These are phyloP conservation scores for Notocelia uddmanniana DNA, from an alignment of 2,888 invertebrate genomes.

Conservation along the genomic window DNA sequence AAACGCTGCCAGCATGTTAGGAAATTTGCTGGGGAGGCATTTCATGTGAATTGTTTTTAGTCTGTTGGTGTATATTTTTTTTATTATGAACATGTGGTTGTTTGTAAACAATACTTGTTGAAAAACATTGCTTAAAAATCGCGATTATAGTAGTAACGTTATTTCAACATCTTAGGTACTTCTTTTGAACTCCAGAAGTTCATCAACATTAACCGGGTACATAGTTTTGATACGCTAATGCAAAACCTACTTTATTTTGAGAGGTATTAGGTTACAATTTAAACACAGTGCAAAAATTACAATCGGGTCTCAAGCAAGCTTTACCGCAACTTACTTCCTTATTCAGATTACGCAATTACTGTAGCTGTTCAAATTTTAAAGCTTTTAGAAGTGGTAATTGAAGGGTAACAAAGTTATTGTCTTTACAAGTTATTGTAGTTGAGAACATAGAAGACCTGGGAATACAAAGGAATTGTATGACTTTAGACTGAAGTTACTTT, in stretches of 20 bases:
- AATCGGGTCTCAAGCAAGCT: neutral
- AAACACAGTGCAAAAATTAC: neutral
- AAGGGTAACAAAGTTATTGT: conserved; percentile 20
- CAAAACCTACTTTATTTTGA: neutral
- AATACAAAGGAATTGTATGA: neutral
- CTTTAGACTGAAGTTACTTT: neutral
- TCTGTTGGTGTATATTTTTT: no score
- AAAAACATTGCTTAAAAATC: no score
- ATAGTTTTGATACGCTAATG: neutral
- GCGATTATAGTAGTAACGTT: no score
- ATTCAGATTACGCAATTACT: conserved; percentile 36
- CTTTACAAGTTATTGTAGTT: conserved; percentile 27
- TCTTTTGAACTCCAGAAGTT: neutral
- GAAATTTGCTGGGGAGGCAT: no score
- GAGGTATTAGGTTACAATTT: neutral
- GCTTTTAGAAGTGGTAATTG: conserved; percentile 39
- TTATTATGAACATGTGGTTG: no score
- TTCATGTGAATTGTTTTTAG: no score
- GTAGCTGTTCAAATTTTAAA: conserved; percentile 24
- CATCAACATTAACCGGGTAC: neutral
- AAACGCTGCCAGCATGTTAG: no score
- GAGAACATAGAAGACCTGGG: neutral
- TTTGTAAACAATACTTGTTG: no score
- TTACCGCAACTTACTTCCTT: conserved; percentile 29
- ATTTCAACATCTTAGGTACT: neutral